Percentiles rank a stretch among this genome's conserved stretches.
Conservation (phyloP, 2,113 vertebrate species). For the Corythornis vintsioides region DNA sequence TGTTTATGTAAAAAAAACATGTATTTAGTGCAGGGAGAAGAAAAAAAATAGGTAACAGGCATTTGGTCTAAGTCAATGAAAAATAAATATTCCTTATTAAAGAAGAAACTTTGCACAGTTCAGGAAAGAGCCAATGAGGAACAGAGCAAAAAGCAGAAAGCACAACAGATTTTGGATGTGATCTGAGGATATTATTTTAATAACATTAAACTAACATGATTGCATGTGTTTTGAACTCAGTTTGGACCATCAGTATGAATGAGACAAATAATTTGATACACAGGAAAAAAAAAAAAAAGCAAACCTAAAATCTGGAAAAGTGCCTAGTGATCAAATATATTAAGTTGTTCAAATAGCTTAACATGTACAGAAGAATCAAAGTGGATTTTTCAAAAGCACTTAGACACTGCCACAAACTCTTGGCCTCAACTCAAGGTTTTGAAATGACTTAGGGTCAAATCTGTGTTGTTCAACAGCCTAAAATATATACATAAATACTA, state of each 20-base stretch:
- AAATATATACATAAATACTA: neutral
- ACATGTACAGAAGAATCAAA: neutral
- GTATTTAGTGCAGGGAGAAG: neutral
- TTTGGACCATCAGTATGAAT: neutral
- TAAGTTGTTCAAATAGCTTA: neutral
- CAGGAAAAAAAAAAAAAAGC: neutral
- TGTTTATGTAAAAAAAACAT: conserved; percentile 8
- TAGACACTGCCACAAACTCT: neutral
- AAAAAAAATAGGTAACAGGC: neutral
- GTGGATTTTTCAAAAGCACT: neutral
- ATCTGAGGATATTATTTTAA: neutral
- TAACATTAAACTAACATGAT: neutral
- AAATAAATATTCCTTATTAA: conserved; percentile 24
- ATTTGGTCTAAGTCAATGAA: conserved; percentile 25
- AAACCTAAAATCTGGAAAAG: neutral
- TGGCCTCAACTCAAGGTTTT: neutral
- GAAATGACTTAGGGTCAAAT: neutral
- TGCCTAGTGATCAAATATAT: neutral
- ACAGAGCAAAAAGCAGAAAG: neutral
- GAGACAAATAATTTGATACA: neutral
- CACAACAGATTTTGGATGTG: neutral
- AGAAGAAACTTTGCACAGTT: conserved; percentile 24
- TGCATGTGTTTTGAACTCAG: neutral
- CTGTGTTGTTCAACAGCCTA: neutral
- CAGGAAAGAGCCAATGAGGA: conserved; percentile 13